Evolutionary conservation across 2,888 invertebrate genomes (phyloP).

Genomic region (Ypsolopha sequella): DNA sequence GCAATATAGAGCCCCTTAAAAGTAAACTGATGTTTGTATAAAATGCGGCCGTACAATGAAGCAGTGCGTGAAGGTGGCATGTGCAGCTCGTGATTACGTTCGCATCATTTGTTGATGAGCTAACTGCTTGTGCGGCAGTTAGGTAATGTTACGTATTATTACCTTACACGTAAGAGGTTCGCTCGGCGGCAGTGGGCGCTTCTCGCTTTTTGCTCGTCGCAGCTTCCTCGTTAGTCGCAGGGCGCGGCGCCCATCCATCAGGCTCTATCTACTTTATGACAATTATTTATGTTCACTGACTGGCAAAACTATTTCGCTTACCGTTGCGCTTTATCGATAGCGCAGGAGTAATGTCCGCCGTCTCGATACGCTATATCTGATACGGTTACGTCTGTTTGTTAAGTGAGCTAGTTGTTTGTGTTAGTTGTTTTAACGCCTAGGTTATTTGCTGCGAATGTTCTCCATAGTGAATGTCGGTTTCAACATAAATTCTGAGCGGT

Average conservation of each 20-base stretch:
- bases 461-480: conserved; percentile 59
- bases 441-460: conserved; percentile 63
- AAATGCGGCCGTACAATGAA: conserved; percentile 12
- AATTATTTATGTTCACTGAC: conserved; percentile 66
- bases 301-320: conserved; percentile 65
- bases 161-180: conserved; percentile 14
- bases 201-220: conserved; percentile 23
- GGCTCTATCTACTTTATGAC: conserved; percentile 63
- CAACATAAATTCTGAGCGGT: conserved; percentile 64
- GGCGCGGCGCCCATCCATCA: conserved; percentile 53
- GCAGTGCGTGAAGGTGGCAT: conserved; percentile 24
- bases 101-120: conserved; percentile 29
- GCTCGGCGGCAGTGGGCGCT: conserved; percentile 13
- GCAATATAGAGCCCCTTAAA: too few species aligned
- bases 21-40: background rate
- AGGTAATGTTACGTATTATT: conserved; percentile 20
- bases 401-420: conserved; percentile 64
- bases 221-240: conserved; percentile 48
- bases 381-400: conserved; percentile 69
- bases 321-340: conserved; percentile 70
- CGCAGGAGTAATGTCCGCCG: conserved; percentile 63
- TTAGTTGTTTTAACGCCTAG: conserved; percentile 67
- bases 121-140: conserved; percentile 23
- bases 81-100: conserved; percentile 18
- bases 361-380: conserved; percentile 65